Evolutionary conservation across 2,113 vertebrate genomes (phyloP).

Genomic region (Zosterops pallidus): DNA sequence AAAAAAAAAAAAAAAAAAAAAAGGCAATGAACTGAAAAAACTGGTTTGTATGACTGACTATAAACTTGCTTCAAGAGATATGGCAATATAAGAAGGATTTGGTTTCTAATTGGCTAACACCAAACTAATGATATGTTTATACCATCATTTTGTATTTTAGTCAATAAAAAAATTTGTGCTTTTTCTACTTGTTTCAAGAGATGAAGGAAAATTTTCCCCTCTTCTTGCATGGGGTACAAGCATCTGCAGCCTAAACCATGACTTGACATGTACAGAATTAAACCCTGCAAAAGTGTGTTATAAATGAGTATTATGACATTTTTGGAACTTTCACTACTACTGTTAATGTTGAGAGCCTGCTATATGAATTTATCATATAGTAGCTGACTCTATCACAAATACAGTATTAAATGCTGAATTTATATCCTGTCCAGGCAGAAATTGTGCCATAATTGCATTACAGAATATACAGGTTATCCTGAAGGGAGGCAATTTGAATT

Average conservation of each 20-base stretch:
- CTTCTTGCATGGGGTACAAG: neutral
- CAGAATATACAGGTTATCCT: neutral
- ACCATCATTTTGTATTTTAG: neutral
- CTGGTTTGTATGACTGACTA: fast-evolving
- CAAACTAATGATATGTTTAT: neutral
- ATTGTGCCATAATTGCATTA: neutral
- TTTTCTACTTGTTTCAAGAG: neutral
- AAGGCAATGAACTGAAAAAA: neutral
- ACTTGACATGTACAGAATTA: neutral
- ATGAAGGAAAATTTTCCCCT: neutral
- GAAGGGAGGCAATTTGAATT: neutral
- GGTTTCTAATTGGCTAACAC: neutral
- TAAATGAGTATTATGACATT: neutral
- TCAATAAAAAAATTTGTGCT: neutral
- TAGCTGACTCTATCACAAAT: neutral
- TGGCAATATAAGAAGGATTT: neutral
- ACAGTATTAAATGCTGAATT: neutral
- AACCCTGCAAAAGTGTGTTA: neutral
- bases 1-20: neutral
- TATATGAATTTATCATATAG: neutral
- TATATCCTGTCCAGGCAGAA: neutral
- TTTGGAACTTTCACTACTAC: neutral
- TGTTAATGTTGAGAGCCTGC: neutral
- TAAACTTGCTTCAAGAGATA: neutral
- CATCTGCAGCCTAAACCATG: neutral